Conservation (phyloP, 2,113 vertebrate genomes). For the Probosciger aterrimus region DNA sequence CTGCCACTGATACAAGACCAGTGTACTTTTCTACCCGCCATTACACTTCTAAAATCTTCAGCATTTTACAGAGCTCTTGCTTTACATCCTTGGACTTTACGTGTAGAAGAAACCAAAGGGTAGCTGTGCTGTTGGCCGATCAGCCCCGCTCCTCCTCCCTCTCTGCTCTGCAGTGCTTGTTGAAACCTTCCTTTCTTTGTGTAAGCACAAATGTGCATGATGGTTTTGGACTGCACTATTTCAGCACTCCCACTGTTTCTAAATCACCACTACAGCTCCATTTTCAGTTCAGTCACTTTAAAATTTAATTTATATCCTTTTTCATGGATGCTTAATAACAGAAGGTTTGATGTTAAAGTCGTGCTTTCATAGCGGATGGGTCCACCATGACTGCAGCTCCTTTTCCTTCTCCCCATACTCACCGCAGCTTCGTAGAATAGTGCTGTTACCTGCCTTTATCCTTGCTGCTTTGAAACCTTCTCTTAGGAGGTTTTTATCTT, state of each 20-base stretch:
- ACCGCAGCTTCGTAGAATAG: background rate
- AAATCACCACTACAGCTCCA: slow-evolving; percentile 11
- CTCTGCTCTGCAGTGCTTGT: slow-evolving; percentile 70
- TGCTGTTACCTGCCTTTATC: background rate
- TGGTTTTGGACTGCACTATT: background rate
- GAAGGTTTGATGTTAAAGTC: background rate
- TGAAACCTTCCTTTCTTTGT: slow-evolving; percentile 65
- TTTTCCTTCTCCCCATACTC: background rate
- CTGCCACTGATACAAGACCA: slow-evolving; percentile 70
- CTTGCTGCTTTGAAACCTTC: background rate
- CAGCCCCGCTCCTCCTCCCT: slow-evolving; percentile 63
- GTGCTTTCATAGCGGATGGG: slow-evolving; percentile 48
- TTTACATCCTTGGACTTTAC: slow-evolving; percentile 68
- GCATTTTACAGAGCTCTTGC: slow-evolving; percentile 77
- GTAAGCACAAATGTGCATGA: slow-evolving; percentile 62
- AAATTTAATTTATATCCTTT: slow-evolving; percentile 21
- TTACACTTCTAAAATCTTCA: slow-evolving; percentile 73
- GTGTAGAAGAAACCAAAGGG: slow-evolving; percentile 72
- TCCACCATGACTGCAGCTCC: slow-evolving; percentile 43
- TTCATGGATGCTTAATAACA: background rate
- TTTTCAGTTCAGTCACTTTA: slow-evolving; percentile 9
- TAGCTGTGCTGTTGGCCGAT: slow-evolving; percentile 69
- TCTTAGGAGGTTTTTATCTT: fast-evolving
- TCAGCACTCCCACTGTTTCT: background rate
- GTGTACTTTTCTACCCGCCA: slow-evolving; percentile 76